Conservation (phyloP, 2,113 vertebrate genomes). For the Dicaeum eximium region DNA sequence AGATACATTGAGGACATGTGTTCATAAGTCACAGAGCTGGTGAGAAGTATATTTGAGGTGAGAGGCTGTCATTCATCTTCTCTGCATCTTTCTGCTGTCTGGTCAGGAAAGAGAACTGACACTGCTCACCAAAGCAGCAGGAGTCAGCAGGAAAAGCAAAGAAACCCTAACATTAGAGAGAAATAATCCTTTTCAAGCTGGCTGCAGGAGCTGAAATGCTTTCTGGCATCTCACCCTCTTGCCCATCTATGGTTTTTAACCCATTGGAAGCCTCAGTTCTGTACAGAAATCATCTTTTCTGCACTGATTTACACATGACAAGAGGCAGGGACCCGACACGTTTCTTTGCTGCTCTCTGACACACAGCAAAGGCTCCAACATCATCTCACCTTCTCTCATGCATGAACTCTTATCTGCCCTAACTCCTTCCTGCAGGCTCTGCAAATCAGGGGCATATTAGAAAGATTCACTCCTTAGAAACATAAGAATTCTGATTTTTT, state of each 20-base stretch:
- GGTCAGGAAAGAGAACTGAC: constrained; percentile 58
- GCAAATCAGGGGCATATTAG: not conserved
- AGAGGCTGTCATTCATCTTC: constrained; percentile 69
- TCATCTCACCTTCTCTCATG: not conserved
- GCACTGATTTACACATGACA: not conserved
- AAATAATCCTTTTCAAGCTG: constrained; percentile 44
- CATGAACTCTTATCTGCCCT: not conserved
- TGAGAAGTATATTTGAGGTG: constrained; percentile 69
- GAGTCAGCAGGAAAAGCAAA: constrained; percentile 66
- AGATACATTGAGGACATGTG: constrained; percentile 38
- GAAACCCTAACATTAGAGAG: not conserved
- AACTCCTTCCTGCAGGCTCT: not conserved
- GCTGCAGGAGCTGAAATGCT: not conserved
- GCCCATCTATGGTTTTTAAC: not conserved
- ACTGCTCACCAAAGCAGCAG: constrained; percentile 64
- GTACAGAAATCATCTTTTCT: not conserved
- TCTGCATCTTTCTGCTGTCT: constrained; percentile 15
- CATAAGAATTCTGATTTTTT: not conserved
- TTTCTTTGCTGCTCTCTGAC: not conserved
- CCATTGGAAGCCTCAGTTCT: not conserved
- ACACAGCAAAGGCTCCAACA: not conserved
- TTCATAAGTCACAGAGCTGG: constrained; percentile 62
- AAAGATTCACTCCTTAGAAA: not conserved
- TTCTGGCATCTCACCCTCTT: constrained; percentile 29
- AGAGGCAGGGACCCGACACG: rapidly evolving